phyloP scores from a whole-genome alignment of 2,113 vertebrate genomes.

The Stictonetta naevosa region DNA sequence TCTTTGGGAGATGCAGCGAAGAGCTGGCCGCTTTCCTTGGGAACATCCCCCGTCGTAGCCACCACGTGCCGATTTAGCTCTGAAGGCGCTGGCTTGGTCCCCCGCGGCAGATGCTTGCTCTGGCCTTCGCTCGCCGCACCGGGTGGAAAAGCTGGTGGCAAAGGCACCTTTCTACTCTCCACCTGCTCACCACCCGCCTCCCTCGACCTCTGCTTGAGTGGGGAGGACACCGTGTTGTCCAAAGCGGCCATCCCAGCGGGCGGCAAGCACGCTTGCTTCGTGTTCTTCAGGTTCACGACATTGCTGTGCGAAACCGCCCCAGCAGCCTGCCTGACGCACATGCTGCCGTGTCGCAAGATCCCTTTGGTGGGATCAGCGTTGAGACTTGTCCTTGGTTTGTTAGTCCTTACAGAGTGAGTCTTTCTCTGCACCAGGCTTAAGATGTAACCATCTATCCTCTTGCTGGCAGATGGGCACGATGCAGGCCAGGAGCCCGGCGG shows the following conservation, averaged over 20 bases:
- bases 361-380: constrained; percentile 87
- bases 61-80: constrained; percentile 15
- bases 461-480: constrained; percentile 72
- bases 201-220: constrained; percentile 74
- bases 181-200: constrained; percentile 76
- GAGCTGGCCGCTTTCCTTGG: constrained; percentile 70
- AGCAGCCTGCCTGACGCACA: constrained; percentile 79
- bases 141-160: background rate
- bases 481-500: constrained; percentile 73
- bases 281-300: constrained; percentile 74
- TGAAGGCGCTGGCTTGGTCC: constrained; percentile 28
- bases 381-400: constrained; percentile 90
- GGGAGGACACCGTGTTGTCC: constrained; percentile 75
- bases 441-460: constrained; percentile 91
- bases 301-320: constrained; percentile 55
- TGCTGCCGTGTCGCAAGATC: constrained; percentile 85
- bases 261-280: constrained; percentile 71
- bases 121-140: constrained; percentile 41
- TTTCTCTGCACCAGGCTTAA: constrained; percentile 88
- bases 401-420: constrained; percentile 85
- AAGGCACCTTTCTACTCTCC: constrained; percentile 71
- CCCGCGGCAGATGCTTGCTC: constrained; percentile 70
- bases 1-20: constrained; percentile 73
- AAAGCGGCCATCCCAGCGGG: constrained; percentile 21
- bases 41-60: constrained; percentile 19